Evolutionary conservation across 37 sponge, comb jelly and placozoan species (phyloP).

Genomic region (Amphimedon queenslandica): DNA sequence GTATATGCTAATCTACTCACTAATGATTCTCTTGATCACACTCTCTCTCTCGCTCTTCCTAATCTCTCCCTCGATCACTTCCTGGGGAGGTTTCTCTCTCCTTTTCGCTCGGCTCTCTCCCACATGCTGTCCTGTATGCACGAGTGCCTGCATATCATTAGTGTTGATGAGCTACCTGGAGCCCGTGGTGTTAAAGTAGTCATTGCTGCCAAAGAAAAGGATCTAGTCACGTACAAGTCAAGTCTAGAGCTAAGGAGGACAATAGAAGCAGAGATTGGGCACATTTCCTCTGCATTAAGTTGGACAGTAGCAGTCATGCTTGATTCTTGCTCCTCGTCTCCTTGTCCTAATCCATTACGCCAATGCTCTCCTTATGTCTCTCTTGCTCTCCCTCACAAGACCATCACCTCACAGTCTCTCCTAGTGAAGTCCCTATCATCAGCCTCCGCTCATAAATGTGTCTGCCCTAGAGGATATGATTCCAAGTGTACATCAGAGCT

Average conservation of each 20-base stretch:
- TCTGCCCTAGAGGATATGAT: slow-evolving; percentile 42
- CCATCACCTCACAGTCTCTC: not conserved
- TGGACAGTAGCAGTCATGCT: not conserved
- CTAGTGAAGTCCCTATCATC: slow-evolving; percentile 10
- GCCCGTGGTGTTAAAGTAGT: not conserved
- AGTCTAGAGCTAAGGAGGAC: slow-evolving; percentile 1
- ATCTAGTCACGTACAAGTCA: slow-evolving; percentile 1
- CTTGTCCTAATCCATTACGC: slow-evolving; percentile 39
- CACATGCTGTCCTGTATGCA: not conserved
- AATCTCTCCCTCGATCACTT: slow-evolving; percentile 14
- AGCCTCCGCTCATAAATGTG: slow-evolving; percentile 14
- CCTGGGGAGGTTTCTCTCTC: not conserved
- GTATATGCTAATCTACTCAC: slow-evolving; percentile 16
- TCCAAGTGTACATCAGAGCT: slow-evolving; percentile 20
- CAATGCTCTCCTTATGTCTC: slow-evolving; percentile 8
- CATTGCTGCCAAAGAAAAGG: slow-evolving; percentile 8
- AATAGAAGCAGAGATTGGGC: not conserved
- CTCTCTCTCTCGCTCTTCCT: slow-evolving; percentile 5
- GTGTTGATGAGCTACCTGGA: not conserved
- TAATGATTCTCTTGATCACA: slow-evolving; percentile 29
- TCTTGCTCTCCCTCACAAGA: not conserved
- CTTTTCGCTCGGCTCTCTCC: not conserved
- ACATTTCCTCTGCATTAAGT: not conserved
- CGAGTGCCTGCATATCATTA: slow-evolving; percentile 15
- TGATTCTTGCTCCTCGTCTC: slow-evolving; percentile 18